Evolutionary conservation across 2,797 vertebrate species (phyloP).

Genomic region (Vultur gryphus): DNA sequence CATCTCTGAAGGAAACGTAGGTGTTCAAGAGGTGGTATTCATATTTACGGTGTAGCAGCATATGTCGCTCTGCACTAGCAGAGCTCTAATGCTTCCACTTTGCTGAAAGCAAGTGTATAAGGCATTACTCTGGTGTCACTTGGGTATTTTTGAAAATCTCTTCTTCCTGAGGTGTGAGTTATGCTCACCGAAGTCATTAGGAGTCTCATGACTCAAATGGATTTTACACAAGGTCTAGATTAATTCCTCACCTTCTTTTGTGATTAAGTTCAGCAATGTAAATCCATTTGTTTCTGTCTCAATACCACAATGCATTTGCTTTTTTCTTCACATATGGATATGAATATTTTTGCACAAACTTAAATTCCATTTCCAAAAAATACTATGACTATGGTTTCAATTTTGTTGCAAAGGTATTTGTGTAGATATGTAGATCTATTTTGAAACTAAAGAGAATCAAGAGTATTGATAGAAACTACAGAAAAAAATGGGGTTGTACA

Average conservation of each 20-base stretch:
- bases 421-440: neutral
- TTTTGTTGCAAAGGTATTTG: neutral
- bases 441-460: neutral
- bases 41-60: neutral
- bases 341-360: neutral
- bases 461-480: neutral
- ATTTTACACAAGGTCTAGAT: neutral
- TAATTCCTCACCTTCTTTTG: neutral
- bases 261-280: neutral
- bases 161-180: neutral
- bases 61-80: neutral
- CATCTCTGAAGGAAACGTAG: fast-evolving
- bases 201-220: neutral
- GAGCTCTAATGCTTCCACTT: neutral
- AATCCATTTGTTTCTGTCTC: neutral
- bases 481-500: fast-evolving
- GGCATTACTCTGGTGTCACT: neutral
- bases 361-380: neutral
- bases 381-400: neutral
- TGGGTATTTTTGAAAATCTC: neutral
- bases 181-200: neutral
- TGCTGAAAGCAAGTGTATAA: neutral
- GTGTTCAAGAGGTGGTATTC: neutral
- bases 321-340: neutral
- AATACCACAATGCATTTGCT: neutral